Conservation (phyloP, 2,888 invertebrate species). For the Luffia ferchaultella region DNA sequence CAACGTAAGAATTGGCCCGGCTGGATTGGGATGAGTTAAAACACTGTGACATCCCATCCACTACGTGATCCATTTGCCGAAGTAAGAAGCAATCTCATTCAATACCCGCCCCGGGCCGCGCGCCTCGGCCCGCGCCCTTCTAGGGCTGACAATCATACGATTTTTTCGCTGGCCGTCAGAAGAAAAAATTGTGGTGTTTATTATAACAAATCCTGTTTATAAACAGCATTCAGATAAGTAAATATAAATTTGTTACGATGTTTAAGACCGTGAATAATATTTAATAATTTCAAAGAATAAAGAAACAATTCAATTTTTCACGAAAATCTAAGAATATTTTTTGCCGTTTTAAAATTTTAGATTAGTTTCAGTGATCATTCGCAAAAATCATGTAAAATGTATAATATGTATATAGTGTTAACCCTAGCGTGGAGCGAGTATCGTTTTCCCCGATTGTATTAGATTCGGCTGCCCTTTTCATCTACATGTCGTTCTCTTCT, state of each 20-base stretch:
- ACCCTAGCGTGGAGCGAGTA: constrained; percentile 46
- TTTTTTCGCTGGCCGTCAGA: not conserved
- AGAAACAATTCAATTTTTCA: too few species aligned
- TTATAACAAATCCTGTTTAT: too few species aligned
- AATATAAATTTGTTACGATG: too few species aligned
- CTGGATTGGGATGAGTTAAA: constrained; percentile 62
- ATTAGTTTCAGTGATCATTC: too few species aligned
- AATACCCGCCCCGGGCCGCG: constrained; percentile 53
- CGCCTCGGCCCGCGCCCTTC: constrained; percentile 23
- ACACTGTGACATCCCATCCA: constrained; percentile 69
- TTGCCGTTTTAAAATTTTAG: too few species aligned
- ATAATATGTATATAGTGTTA: too few species aligned
- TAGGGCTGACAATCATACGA: constrained; percentile 17
- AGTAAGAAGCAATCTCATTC: constrained; percentile 69
- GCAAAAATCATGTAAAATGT: too few species aligned
- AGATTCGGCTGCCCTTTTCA: constrained; percentile 66
- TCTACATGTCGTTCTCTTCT: constrained; percentile 57
- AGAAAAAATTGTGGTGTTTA: too few species aligned
- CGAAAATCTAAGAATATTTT: too few species aligned
- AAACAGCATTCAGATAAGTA: too few species aligned
- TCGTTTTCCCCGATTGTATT: constrained; percentile 64
- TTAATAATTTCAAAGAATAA: too few species aligned
- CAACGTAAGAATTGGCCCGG: constrained; percentile 14
- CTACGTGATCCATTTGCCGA: constrained; percentile 69
- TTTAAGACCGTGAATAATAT: too few species aligned